A percentile compares a stretch with the other conserved stretches of the same genome.
Evolutionary conservation across 2,113 vertebrate species (phyloP).

Genomic region (Saimiri boliviensis): DNA sequence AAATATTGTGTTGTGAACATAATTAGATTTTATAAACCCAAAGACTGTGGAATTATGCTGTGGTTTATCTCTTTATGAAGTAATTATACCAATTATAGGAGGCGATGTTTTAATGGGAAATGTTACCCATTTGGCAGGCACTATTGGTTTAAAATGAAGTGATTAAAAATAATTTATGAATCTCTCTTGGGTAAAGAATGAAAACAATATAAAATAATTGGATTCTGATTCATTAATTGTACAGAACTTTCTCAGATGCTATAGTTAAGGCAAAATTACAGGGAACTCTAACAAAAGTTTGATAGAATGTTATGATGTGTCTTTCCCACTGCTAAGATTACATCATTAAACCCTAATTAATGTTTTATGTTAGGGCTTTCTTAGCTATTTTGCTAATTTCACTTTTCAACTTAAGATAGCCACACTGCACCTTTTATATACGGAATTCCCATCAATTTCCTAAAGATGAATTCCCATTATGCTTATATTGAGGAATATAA

Average conservation of each 20-base stretch:
- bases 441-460: conserved; percentile 1
- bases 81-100: conserved; percentile 58
- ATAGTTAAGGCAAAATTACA: neutral
- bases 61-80: conserved; percentile 32
- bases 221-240: conserved; percentile 46
- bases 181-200: conserved; percentile 53
- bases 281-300: neutral
- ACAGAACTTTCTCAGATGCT: neutral
- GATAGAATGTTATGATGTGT: neutral
- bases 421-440: neutral
- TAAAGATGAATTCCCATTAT: conserved; percentile 13
- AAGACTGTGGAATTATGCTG: conserved; percentile 5
- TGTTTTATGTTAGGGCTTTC: neutral
- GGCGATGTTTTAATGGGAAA: conserved; percentile 44
- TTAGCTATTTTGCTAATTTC: conserved; percentile 48
- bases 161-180: conserved; percentile 65
- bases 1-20: conserved; percentile 47
- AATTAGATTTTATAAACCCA: conserved; percentile 62
- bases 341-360: conserved; percentile 32
- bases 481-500: neutral
- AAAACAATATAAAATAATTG: conserved; percentile 62
- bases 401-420: conserved; percentile 4
- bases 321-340: conserved; percentile 17
- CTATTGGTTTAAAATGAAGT: conserved; percentile 68
- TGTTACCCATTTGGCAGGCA: conserved; percentile 42